Conservation (phyloP, 2,113 vertebrate genomes). For the Antechinus flavipes region DNA sequence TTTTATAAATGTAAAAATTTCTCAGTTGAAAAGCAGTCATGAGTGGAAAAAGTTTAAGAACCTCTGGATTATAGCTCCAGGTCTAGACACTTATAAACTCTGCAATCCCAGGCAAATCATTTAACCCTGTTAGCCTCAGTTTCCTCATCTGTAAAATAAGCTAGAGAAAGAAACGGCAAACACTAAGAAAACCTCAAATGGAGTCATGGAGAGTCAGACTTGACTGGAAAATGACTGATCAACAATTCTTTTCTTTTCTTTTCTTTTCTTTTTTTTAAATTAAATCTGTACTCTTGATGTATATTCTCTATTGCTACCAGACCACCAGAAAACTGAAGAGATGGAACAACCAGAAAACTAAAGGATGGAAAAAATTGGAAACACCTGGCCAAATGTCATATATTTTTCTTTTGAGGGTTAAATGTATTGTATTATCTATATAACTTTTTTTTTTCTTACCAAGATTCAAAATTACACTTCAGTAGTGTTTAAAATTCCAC, state of each 20-base stretch:
- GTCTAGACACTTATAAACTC: background rate
- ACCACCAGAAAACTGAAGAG: background rate
- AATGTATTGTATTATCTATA: conserved; percentile 34
- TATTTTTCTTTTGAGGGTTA: conserved; percentile 29
- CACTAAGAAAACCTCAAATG: background rate
- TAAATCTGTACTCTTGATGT: background rate
- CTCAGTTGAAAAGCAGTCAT: no score
- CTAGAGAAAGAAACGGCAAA: background rate
- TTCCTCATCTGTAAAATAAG: background rate
- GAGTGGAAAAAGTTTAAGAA: no score
- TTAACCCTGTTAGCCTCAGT: background rate
- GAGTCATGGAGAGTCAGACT: background rate
- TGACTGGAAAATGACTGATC: background rate
- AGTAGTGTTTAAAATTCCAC: conserved; percentile 43
- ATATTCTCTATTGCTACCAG: conserved; percentile 20
- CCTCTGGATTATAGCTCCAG: no score
- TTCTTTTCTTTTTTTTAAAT: conserved; percentile 47
- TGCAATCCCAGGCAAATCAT: background rate
- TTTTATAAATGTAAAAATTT: no score
- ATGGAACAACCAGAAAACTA: background rate
- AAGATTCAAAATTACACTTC: conserved; percentile 44
- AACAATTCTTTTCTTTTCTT: background rate
- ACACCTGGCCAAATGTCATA: background rate
- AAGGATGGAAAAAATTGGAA: background rate
- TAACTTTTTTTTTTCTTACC: background rate